Evolutionary conservation across 2,113 vertebrate species (phyloP), one percentile per base, ranked within the genome.

Genomic region (Mungos mungo): DNA sequence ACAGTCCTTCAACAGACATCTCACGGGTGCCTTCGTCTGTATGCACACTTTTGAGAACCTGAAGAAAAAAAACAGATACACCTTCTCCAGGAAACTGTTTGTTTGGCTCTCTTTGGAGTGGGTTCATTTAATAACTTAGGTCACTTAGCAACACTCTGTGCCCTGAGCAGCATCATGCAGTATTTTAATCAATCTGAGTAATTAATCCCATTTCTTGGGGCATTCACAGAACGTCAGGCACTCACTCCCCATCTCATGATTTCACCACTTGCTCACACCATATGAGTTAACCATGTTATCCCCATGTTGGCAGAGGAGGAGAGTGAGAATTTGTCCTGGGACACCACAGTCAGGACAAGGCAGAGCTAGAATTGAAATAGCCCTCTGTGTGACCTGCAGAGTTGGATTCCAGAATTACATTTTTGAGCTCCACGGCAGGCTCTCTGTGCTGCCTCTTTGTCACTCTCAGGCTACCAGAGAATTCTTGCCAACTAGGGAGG

Each of bases 41-140:
- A 33, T 33, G 12, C 4, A 38, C 18, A 29, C 10, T 88, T 76
- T 52, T 68, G 71, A 88, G n/a, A 68, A 74, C 84, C 18, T 85
- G 65, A 96, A 60, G 21, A 88, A 88, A 93, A 95, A 27, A 93
- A 95, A 21, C 72, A 69, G 74, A 96, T n/a, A 50, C 41, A 33
- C 65, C 8, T 12, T 60, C 10, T 6, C 33, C 13, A n/a, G n/a
- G 38, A 33, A 47, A 68, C 35, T 54, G 85, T 76, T 81, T 63
- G 33, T 29, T 74, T 33, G 65, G 4, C 11, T 93, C 2, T 95
- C 38, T 52, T 91, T 65, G 79, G 15, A 35, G 45, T 93, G 38
- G n/a, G 18, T n/a, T 89, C 29, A 76, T 6, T 88, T 13, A 50
- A 2, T 69, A 57, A 52, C 16, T 69, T 18, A 69, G 33, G 33